Evolutionary conservation across 2,888 invertebrate genomes (phyloP).

Genomic region (Pasiphila rectangulata): DNA sequence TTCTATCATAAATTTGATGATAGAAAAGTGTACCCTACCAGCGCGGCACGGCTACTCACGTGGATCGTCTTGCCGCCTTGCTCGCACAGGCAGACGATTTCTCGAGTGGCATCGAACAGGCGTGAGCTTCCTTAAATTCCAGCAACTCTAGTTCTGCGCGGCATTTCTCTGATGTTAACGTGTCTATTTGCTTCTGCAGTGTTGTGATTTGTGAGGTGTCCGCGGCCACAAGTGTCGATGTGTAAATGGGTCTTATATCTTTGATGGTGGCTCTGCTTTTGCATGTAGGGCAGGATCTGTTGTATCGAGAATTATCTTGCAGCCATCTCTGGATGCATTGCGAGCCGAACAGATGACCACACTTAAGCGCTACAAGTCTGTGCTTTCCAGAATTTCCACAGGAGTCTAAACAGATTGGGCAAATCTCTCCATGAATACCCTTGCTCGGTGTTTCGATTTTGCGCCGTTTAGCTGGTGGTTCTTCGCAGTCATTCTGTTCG

Average conservation of each 20-base stretch:
- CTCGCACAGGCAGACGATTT: not conserved
- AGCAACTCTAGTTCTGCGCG: slow-evolving; percentile 83
- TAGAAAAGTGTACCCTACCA: no score
- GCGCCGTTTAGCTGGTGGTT: slow-evolving; percentile 53
- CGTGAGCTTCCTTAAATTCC: slow-evolving; percentile 58
- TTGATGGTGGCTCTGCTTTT: slow-evolving; percentile 85
- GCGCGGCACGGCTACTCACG: not conserved
- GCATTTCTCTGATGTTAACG: slow-evolving; percentile 81
- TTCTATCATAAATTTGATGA: no score
- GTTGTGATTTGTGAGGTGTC: no score
- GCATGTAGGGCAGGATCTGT: slow-evolving; percentile 91
- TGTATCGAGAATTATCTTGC: slow-evolving; percentile 70
- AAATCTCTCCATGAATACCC: slow-evolving; percentile 85
- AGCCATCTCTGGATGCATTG: slow-evolving; percentile 90
- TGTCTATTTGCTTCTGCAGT: no score
- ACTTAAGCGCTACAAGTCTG: slow-evolving; percentile 90
- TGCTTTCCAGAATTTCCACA: slow-evolving; percentile 95
- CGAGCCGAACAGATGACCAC: slow-evolving; percentile 95
- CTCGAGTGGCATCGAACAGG: slow-evolving; percentile 55
- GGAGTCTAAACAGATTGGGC: slow-evolving; percentile 93
- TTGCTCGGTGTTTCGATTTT: slow-evolving; percentile 44
- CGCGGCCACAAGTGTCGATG: slow-evolving; percentile 85
- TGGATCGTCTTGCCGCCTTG: not conserved
- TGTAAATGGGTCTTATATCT: slow-evolving; percentile 90
- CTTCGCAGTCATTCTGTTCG: no score